Evolutionary conservation across 2,113 vertebrate genomes (phyloP).

Genomic region (Siphamia tubifer): DNA sequence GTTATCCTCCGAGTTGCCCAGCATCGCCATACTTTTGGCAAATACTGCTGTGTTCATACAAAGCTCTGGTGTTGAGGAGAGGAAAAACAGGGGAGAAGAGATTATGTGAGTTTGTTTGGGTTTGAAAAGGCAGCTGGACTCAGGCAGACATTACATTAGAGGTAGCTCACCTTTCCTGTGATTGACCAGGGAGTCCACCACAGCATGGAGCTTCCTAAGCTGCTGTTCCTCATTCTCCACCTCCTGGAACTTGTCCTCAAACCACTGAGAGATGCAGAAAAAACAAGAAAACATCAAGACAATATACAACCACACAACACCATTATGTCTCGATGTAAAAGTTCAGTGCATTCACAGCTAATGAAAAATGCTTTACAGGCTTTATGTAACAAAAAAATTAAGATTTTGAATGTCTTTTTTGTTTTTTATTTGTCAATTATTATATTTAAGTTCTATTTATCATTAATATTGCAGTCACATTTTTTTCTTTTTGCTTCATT

Average conservation of each 20-base stretch:
- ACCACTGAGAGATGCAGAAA: slow-evolving; percentile 85
- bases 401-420: no score
- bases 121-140: not conserved
- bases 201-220: slow-evolving; percentile 88
- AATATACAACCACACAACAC: not conserved
- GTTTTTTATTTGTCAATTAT: no score
- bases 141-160: not conserved
- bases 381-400: no score
- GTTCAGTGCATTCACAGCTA: no score
- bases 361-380: no score
- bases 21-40: slow-evolving; percentile 96
- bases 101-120: not conserved
- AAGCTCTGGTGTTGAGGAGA: slow-evolving; percentile 73
- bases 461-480: no score
- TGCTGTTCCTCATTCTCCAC: slow-evolving; percentile 94
- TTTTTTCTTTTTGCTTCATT: no score
- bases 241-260: slow-evolving; percentile 96
- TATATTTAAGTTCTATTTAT: no score
- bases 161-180: slow-evolving; percentile 90
- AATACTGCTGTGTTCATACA: slow-evolving; percentile 91
- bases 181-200: slow-evolving; percentile 91
- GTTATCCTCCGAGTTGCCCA: slow-evolving; percentile 97
- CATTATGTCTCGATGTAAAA: not conserved
- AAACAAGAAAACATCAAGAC: not conserved
- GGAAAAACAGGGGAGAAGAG: not conserved